Percentiles rank a stretch among this genome's conserved stretches.
phyloP scores from a whole-genome alignment of 2,113 vertebrate genomes.

The Verasper variegatus region DNA sequence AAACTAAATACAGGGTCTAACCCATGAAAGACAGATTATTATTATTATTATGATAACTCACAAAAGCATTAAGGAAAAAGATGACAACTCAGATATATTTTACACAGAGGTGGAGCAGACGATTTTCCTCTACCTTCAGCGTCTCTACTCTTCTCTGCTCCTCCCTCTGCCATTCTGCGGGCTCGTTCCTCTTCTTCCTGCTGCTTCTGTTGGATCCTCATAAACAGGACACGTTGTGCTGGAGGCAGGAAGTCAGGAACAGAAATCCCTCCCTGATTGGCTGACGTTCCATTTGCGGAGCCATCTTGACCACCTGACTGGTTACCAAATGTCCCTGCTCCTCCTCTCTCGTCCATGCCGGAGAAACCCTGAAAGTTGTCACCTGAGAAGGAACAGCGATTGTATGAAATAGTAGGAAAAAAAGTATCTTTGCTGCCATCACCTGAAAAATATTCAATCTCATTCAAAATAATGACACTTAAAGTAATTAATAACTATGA shows the following conservation, averaged over 20 bases:
- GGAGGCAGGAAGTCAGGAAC: slow-evolving; percentile 94
- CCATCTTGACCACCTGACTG: slow-evolving; percentile 78
- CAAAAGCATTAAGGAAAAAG: not conserved
- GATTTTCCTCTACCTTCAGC: slow-evolving; percentile 84
- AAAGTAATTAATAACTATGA: not conserved
- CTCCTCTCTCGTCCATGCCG: slow-evolving; percentile 79
- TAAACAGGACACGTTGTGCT: slow-evolving; percentile 91
- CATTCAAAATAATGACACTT: not conserved
- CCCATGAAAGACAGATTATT: not conserved
- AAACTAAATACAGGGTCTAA: not conserved
- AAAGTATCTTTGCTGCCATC: not conserved
- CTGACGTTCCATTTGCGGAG: slow-evolving; percentile 67
- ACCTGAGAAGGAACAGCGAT: slow-evolving; percentile 42
- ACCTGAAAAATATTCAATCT: not conserved
- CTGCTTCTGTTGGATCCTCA: slow-evolving; percentile 96
- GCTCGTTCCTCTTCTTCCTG: slow-evolving; percentile 94
- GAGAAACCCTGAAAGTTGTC: slow-evolving; percentile 86
- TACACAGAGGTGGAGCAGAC: not conserved
- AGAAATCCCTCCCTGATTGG: slow-evolving; percentile 77
- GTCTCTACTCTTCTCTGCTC: slow-evolving; percentile 79
- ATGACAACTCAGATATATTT: not conserved
- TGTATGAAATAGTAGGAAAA: not conserved
- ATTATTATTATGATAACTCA: not conserved
- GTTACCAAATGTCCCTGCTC: slow-evolving; percentile 65
- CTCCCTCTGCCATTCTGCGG: slow-evolving; percentile 87